Evolutionary conservation across 2,797 vertebrate species (phyloP).

Genomic region (Pseudocheirus occidentalis): DNA sequence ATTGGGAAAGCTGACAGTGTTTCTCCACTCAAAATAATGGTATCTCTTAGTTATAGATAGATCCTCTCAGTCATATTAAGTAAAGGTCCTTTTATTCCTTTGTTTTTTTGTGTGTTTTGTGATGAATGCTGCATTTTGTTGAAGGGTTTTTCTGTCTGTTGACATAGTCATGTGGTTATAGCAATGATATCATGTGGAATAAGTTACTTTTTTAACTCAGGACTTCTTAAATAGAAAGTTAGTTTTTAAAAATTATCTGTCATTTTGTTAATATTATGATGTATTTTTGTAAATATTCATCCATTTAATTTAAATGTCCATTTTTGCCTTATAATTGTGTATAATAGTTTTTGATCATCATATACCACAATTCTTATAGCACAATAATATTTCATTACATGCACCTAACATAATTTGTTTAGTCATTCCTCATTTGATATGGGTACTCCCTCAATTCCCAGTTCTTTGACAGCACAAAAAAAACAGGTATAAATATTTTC

Average conservation of each 20-base stretch:
- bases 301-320: neutral
- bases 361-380: neutral
- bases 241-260: neutral
- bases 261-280: neutral
- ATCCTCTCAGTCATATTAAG: neutral
- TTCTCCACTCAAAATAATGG: neutral
- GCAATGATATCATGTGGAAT: neutral
- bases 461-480: neutral
- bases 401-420: neutral
- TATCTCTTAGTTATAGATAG: neutral
- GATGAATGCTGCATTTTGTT: neutral
- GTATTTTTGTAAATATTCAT: neutral
- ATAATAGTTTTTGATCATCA: neutral
- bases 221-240: neutral
- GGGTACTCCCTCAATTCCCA: neutral
- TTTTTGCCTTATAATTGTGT: neutral
- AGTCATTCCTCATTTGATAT: neutral
- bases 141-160: neutral
- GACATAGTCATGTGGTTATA: neutral
- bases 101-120: neutral
- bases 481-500: neutral
- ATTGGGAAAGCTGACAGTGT: neutral
- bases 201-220: neutral
- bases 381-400: neutral
- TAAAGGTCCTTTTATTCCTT: neutral